A percentile compares a stretch with the other conserved stretches of the same genome.
Evolutionary conservation across 2,888 invertebrate genomes (phyloP).

Genomic region (Drosophila tanythrix): DNA sequence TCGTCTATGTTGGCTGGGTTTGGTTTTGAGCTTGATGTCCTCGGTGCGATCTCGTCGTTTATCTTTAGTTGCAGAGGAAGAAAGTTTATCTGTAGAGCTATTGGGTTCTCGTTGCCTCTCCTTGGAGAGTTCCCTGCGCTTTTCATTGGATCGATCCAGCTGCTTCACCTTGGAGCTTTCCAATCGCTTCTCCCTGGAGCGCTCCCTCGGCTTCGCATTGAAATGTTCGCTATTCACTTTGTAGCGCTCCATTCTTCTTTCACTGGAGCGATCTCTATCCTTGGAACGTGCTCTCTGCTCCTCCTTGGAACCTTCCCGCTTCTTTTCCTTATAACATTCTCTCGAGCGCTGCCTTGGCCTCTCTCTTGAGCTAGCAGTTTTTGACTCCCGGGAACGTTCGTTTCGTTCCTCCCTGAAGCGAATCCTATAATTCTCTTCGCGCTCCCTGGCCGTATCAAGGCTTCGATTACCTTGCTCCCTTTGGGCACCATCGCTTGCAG

Average conservation of each 20-base stretch:
- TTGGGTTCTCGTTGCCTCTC: conserved; percentile 1
- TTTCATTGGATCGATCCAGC: conserved; percentile 6
- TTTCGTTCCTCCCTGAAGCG: conserved; percentile 16
- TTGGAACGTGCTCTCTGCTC: conserved; percentile 2
- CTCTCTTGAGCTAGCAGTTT: conserved; percentile 13
- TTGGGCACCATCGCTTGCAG: conserved; percentile 5
- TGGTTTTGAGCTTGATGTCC: background rate
- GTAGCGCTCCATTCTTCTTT: conserved; percentile 7
- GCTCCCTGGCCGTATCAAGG: background rate
- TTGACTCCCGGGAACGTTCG: conserved; percentile 22
- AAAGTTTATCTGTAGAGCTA: conserved; percentile 17
- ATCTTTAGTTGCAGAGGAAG: background rate
- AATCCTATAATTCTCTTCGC: conserved; percentile 16
- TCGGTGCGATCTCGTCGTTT: conserved; percentile 6
- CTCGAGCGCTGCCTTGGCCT: conserved; percentile 2
- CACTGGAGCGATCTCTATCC: conserved; percentile 24
- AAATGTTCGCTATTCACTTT: conserved; percentile 7
- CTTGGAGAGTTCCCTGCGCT: conserved; percentile 8
- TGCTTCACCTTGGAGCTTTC: background rate
- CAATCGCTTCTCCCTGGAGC: conserved; percentile 12
- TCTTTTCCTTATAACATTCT: conserved; percentile 16
- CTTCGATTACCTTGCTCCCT: conserved; percentile 9
- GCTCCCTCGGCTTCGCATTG: conserved; percentile 21
- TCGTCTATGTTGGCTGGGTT: conserved; percentile 7
- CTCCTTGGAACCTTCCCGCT: conserved; percentile 17